phyloP scores from a whole-genome alignment of 2,797 vertebrate species.

The Oceanodroma leucorhoa region DNA sequence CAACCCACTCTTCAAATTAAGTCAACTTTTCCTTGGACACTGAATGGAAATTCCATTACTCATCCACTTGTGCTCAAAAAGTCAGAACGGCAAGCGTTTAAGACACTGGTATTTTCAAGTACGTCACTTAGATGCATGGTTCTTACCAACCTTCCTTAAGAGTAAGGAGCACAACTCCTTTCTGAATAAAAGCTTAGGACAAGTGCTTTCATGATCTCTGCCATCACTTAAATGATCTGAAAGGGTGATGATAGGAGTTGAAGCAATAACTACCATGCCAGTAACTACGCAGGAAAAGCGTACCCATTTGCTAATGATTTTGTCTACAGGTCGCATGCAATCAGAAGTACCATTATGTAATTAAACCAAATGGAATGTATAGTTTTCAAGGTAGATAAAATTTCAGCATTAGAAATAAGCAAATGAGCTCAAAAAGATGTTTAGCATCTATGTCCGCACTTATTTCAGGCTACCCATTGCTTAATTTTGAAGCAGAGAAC shows the following conservation, averaged over 20 bases:
- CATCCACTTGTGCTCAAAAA: not conserved
- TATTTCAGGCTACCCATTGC: not conserved
- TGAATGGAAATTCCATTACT: not conserved
- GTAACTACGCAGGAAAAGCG: not conserved
- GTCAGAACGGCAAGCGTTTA: rapidly evolving
- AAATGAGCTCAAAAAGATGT: not conserved
- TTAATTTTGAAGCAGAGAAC: not conserved
- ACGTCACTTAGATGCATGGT: not conserved
- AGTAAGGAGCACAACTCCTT: not conserved
- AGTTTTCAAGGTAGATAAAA: not conserved
- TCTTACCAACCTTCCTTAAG: not conserved
- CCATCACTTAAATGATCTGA: not conserved
- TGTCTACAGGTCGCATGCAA: not conserved
- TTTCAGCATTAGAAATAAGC: not conserved
- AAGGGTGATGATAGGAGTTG: not conserved
- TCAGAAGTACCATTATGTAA: not conserved
- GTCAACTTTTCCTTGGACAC: not conserved
- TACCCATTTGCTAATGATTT: not conserved
- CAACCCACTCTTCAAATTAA: not conserved
- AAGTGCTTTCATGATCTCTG: not conserved
- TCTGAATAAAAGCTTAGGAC: not conserved
- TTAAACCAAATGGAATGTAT: not conserved
- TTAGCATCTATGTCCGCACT: not conserved
- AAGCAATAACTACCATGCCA: not conserved
- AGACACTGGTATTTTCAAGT: not conserved